These are phyloP conservation scores for Listronotus oregonensis DNA, from an alignment of 1,140 invertebrate genomes.

Conservation along the genomic window DNA sequence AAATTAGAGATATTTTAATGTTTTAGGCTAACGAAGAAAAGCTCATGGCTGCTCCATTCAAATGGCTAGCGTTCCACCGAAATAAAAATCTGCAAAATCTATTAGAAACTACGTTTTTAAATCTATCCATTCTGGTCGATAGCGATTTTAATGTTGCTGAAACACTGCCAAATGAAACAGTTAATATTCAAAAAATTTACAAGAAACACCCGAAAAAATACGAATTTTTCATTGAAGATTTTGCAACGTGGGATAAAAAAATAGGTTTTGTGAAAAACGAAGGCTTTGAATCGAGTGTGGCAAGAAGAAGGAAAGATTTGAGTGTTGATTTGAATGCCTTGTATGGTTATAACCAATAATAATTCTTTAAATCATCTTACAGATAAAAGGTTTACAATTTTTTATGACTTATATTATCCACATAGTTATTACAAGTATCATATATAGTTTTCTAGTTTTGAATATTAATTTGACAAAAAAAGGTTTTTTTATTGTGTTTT, in stretches of 20 bases:
- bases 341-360: conserved; percentile 63
- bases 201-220: conserved; percentile 28
- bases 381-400: conserved; percentile 58
- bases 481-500: no score
- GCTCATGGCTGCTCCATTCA: conserved; percentile 19
- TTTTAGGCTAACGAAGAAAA: conserved; percentile 23
- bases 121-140: conserved; percentile 47
- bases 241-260: conserved; percentile 38
- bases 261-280: conserved; percentile 18
- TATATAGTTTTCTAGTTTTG: no score
- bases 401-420: no score
- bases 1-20: no score
- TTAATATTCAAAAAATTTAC: conserved; percentile 45
- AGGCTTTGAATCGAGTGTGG: conserved; percentile 16
- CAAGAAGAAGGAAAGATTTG: conserved; percentile 55
- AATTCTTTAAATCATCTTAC: conserved; percentile 64
- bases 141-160: conserved; percentile 47
- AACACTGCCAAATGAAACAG: conserved; percentile 18
- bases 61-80: conserved; percentile 7
- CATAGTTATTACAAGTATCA: no score
- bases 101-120: background rate
- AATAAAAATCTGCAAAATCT: background rate
- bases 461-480: no score
- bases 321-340: conserved; percentile 55
- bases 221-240: conserved; percentile 40